Conservation (phyloP, 1,140 invertebrate genomes). For the Vollenhovia emeryi region DNA sequence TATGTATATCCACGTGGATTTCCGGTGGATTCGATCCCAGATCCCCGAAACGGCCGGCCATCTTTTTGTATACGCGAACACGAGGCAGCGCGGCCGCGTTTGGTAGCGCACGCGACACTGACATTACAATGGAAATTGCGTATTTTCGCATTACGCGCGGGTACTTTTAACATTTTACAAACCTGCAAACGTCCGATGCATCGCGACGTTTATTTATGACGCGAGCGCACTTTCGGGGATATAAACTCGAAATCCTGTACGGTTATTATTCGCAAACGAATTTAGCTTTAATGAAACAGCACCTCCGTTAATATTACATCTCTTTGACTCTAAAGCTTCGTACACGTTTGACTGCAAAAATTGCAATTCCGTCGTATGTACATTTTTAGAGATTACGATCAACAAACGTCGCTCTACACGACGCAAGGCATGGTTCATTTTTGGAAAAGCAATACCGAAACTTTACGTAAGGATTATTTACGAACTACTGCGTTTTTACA, state of each 20-base stretch:
- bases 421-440: background rate
- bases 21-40: constrained; percentile 2
- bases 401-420: background rate
- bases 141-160: background rate
- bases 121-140: background rate
- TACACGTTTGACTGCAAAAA: background rate
- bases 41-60: background rate
- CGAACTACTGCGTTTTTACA: background rate
- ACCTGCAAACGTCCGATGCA: background rate
- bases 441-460: background rate
- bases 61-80: background rate
- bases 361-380: background rate
- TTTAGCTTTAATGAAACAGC: background rate
- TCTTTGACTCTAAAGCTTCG: background rate
- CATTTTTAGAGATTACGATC: background rate
- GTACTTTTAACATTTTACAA: background rate
- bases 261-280: background rate
- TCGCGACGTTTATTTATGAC: background rate
- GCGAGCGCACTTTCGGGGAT: background rate
- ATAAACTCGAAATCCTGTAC: background rate
- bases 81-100: no score
- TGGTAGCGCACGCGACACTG: background rate
- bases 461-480: background rate
- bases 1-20: background rate
- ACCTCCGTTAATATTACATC: background rate